Conservation (phyloP, 2,113 vertebrate genomes). For the Ictidomys tridecemlineatus region DNA sequence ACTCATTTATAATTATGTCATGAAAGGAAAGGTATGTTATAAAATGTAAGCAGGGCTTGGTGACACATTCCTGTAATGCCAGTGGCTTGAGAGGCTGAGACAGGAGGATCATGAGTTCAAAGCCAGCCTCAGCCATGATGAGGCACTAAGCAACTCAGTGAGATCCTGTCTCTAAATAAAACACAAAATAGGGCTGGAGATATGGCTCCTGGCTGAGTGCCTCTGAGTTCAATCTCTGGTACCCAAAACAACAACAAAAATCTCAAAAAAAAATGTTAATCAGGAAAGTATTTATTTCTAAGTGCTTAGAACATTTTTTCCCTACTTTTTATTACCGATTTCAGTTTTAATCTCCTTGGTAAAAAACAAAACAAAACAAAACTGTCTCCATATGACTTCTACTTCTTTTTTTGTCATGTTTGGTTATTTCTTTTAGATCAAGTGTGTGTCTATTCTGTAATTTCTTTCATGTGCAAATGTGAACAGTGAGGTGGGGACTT, state of each 20-base stretch:
- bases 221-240: too few relatives aligned
- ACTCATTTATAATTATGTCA: slow-evolving; percentile 35
- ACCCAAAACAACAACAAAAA: too few relatives aligned
- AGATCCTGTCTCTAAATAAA: too few relatives aligned
- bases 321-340: not conserved
- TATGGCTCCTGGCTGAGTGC: too few relatives aligned
- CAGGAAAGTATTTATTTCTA: slow-evolving; percentile 12
- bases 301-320: not conserved
- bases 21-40: slow-evolving; percentile 13
- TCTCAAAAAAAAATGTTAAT: not conserved
- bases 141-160: too few relatives aligned
- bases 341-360: slow-evolving; percentile 46
- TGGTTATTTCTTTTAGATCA: not conserved
- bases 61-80: too few relatives aligned
- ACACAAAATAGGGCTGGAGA: too few relatives aligned
- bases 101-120: too few relatives aligned
- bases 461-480: not conserved
- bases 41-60: not conserved
- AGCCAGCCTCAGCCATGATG: too few relatives aligned
- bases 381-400: not conserved
- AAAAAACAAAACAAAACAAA: not conserved
- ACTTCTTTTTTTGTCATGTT: not conserved
- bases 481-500: not conserved
- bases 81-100: too few relatives aligned
- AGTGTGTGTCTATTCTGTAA: not conserved